phyloP scores from a whole-genome alignment of 1,140 invertebrate genomes.

The Drosophila varians region DNA sequence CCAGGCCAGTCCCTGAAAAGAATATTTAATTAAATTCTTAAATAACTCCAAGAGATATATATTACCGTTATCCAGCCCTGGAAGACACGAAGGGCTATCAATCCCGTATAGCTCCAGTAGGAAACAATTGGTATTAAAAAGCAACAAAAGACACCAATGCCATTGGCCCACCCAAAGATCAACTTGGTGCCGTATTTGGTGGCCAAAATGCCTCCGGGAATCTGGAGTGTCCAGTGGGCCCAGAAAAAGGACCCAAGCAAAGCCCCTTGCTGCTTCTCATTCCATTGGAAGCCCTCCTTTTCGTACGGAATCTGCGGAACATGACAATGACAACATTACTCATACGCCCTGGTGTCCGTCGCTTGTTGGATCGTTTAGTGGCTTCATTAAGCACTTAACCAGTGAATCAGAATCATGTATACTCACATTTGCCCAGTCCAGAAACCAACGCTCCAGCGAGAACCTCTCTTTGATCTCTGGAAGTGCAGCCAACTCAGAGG shows the following conservation, averaged over 20 bases:
- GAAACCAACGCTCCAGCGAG: slow-evolving; percentile 63
- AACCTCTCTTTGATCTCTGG: slow-evolving; percentile 38
- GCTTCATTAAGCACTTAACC: slow-evolving; percentile 41
- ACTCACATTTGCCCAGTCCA: slow-evolving; percentile 70
- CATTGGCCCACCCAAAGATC: slow-evolving; percentile 89
- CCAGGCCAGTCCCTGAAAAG: slow-evolving; percentile 89
- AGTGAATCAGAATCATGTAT: slow-evolving; percentile 24
- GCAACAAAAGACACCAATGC: slow-evolving; percentile 88
- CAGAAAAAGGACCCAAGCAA: slow-evolving; percentile 90
- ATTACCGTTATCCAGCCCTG: slow-evolving; percentile 90
- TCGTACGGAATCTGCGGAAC: slow-evolving; percentile 68
- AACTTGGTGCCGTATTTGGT: slow-evolving; percentile 89
- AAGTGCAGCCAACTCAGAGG: slow-evolving; percentile 18
- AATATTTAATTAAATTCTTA: neutral
- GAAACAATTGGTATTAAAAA: slow-evolving; percentile 88
- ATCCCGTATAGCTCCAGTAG: slow-evolving; percentile 85
- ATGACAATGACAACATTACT: slow-evolving; percentile 4
- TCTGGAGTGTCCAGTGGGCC: slow-evolving; percentile 89
- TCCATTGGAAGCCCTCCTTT: slow-evolving; percentile 86
- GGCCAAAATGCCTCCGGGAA: slow-evolving; percentile 90
- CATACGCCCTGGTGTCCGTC: slow-evolving; percentile 9
- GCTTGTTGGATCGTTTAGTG: slow-evolving; percentile 16
- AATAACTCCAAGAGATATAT: slow-evolving; percentile 5
- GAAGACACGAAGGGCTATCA: slow-evolving; percentile 87
- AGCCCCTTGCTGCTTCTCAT: slow-evolving; percentile 88